These are phyloP conservation scores for Calycopis cecrops DNA, from an alignment of 1,140 invertebrate genomes.

Conservation along the genomic window DNA sequence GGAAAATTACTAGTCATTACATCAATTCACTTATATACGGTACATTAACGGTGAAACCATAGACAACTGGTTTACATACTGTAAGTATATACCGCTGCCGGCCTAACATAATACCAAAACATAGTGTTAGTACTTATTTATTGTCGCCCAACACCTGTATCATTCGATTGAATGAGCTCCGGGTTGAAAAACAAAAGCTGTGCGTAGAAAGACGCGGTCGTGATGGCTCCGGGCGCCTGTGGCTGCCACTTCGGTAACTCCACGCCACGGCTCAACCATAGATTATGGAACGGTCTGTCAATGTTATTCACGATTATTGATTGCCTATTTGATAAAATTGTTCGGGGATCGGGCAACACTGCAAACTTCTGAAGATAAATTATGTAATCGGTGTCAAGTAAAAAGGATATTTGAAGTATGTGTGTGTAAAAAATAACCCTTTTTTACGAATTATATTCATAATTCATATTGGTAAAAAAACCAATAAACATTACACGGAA, in stretches of 20 bases:
- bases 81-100: neutral
- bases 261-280: conserved; percentile 34
- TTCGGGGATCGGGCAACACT: neutral
- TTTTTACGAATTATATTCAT: too few species aligned
- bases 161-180: conserved; percentile 33
- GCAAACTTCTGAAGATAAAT: too few species aligned
- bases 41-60: too few species aligned
- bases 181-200: conserved; percentile 47
- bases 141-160: conserved; percentile 26
- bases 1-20: too few species aligned
- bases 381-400: too few species aligned
- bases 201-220: conserved; percentile 51
- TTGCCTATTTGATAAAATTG: conserved; percentile 8
- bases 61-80: neutral
- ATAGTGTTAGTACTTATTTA: conserved; percentile 19
- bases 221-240: conserved; percentile 52
- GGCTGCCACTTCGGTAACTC: conserved; percentile 65
- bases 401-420: too few species aligned
- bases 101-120: conserved; percentile 10
- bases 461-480: too few species aligned
- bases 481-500: too few species aligned
- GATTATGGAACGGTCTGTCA: conserved; percentile 24
- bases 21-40: too few species aligned
- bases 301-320: conserved; percentile 18
- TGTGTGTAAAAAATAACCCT: too few species aligned